Evolutionary conservation across 2,888 invertebrate genomes (phyloP).

Genomic region (Aspidiotus rigidus): DNA sequence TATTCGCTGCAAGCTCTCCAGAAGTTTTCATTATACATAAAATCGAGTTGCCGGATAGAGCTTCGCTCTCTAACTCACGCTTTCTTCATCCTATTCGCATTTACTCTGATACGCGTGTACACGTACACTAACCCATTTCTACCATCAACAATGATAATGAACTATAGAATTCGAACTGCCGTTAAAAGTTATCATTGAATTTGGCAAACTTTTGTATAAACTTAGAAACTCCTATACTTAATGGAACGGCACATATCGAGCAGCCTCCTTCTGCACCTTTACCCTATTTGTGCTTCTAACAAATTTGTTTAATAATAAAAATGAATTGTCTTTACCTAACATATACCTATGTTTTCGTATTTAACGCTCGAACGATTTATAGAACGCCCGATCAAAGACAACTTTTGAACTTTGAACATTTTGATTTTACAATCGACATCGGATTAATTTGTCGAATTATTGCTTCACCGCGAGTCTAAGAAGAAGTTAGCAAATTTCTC

Average conservation of each 20-base stretch:
- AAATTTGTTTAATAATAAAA: no score
- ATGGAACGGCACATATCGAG: conserved; percentile 7
- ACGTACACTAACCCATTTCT: neutral
- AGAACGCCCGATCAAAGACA: no score
- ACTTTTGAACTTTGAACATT: no score
- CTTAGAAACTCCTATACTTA: neutral
- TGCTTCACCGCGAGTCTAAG: no score
- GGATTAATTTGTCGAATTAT: no score
- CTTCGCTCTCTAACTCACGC: neutral
- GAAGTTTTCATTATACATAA: conserved; percentile 4
- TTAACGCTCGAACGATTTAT: no score
- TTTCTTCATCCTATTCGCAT: neutral
- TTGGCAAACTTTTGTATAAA: neutral
- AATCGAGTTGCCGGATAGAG: conserved; percentile 6
- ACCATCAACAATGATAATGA: conserved; percentile 7
- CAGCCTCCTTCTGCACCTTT: neutral
- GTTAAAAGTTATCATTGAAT: conserved; percentile 12
- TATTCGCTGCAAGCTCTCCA: conserved; percentile 7
- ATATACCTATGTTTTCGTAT: no score
- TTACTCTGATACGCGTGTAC: neutral
- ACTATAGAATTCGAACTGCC: conserved; percentile 8
- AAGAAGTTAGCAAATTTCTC: no score
- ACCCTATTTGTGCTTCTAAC: no score
- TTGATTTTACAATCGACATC: no score
- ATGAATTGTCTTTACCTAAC: no score